A percentile compares a stretch with the other conserved stretches of the same genome.
These are phyloP conservation scores for Takifugu ocellatus DNA, from an alignment of 2,797 vertebrate species.

Conservation along the genomic window DNA sequence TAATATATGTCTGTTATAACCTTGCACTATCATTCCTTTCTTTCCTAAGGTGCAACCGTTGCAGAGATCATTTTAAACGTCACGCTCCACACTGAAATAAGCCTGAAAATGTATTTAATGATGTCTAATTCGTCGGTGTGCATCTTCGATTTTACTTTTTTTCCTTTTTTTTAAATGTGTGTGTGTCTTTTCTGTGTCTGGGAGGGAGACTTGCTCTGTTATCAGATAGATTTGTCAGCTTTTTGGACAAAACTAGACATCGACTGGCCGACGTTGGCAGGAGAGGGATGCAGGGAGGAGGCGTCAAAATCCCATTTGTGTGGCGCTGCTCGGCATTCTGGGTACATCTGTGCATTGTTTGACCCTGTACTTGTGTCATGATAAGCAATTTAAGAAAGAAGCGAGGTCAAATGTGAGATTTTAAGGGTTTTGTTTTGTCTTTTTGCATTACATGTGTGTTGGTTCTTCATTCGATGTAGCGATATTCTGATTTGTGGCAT, in stretches of 20 bases:
- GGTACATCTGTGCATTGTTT: neutral
- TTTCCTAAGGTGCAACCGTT: slow-evolving; percentile 58
- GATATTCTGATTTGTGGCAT: slow-evolving; percentile 14
- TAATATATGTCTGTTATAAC: slow-evolving; percentile 77
- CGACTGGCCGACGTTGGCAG: too few relatives aligned
- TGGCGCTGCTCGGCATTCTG: neutral
- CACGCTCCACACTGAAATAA: slow-evolving; percentile 43
- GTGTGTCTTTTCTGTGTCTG: slow-evolving; percentile 8
- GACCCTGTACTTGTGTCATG: neutral
- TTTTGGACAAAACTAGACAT: neutral
- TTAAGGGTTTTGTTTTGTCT: too few relatives aligned
- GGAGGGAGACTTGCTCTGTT: slow-evolving; percentile 56
- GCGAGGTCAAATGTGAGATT: neutral
- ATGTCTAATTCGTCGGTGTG: slow-evolving; percentile 44
- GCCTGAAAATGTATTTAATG: slow-evolving; percentile 54
- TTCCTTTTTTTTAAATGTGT: slow-evolving; percentile 35
- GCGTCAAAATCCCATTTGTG: neutral
- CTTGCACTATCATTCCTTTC: slow-evolving; percentile 73
- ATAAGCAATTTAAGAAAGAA: neutral
- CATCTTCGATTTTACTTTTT: slow-evolving; percentile 24
- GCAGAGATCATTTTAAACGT: slow-evolving; percentile 45
- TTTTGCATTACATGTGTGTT: neutral
- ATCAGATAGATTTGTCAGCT: slow-evolving; percentile 9
- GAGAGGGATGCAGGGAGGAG: too few relatives aligned
- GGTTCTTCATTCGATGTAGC: slow-evolving; percentile 13